Base-by-base conservation (phyloP, 2,888 invertebrate genomes). In the Phaedon cochleariae region DNA sequence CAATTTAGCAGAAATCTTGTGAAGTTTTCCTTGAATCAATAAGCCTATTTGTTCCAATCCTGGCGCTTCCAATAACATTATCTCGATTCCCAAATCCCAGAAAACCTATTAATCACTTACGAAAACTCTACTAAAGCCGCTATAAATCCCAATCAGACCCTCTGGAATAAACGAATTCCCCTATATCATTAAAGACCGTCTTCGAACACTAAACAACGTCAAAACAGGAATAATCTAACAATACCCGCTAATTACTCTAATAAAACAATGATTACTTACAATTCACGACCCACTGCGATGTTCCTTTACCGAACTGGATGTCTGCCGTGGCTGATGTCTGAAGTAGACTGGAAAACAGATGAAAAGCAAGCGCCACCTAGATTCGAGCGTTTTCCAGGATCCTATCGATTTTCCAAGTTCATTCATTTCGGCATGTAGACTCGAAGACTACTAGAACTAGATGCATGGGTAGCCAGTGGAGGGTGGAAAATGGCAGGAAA, bases 331-430 rank as follows among this genome's bases (percentile, higher is more conserved):
- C 63, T 68, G 64, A 61, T 53, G 51, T 58, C 63, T 69, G 64
- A 62, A 60, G 41, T 58, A 54, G 69, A 68, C 68, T 69, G 70
- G 65, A 69, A 72, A 71, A 67, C 67, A 69, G 63, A 69, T 60
- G 64, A 65, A 54, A 60, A 54, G 26, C 55, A 61, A 74, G 73
- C 73, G 74, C 74, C 74, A 68, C 72, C 73, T 73, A 68, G 64
- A 65, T 64, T 64, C 64, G 60, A 66, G 66, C 67, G 61, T 61
- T 65, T 68, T 70, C 70, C 70, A 68, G 70, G 70, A 70, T 68
- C 57, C 62, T 74, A 74, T 74, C 73, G 74, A 74, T 74, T 73
- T 74, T 59, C 59, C 34, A 37, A 68, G 65, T 65, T 61, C 69
- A 67, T 70, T 72, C 70, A 72, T 65, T 64, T 67, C 66, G 63